These are phyloP conservation scores for Donacobius atricapilla DNA, from an alignment of 2,113 vertebrate genomes.

Conservation along the genomic window DNA sequence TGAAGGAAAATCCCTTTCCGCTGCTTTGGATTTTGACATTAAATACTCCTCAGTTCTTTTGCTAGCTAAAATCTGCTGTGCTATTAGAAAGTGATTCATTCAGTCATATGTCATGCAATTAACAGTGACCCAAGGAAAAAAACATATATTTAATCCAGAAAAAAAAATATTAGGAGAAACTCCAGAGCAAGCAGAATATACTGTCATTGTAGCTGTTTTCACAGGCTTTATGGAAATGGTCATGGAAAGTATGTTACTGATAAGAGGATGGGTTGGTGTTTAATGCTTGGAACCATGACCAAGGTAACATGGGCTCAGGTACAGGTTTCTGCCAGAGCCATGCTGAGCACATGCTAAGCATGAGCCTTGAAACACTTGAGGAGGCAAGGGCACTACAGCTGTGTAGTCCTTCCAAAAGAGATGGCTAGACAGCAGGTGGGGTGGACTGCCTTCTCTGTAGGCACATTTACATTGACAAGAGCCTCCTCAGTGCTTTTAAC, in stretches of 20 bases:
- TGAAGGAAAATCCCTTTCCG: slow-evolving; percentile 27
- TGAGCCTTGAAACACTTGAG: neutral
- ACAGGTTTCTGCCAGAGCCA: neutral
- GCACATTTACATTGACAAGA: neutral
- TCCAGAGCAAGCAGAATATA: neutral
- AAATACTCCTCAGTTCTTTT: neutral
- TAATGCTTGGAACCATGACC: neutral
- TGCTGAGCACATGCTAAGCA: rapidly evolving
- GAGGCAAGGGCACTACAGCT: neutral
- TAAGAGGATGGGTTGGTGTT: neutral
- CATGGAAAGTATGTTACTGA: neutral
- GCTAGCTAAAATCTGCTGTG: slow-evolving; percentile 1
- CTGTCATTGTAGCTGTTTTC: neutral
- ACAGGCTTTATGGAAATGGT: neutral
- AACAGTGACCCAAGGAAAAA: neutral
- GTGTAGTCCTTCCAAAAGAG: neutral
- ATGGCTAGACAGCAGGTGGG: neutral
- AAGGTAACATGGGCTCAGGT: neutral
- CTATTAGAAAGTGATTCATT: slow-evolving; percentile 15
- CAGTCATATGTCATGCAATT: neutral
- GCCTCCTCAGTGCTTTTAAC: neutral
- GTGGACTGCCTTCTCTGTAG: neutral
- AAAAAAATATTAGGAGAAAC: neutral
- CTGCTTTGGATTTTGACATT: slow-evolving; percentile 28
- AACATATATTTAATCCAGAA: neutral